Percentiles rank a stretch among this genome's conserved stretches.
These are phyloP conservation scores for Anguilla obscura DNA, from an alignment of 2,797 vertebrate genomes.

Conservation along the genomic window DNA sequence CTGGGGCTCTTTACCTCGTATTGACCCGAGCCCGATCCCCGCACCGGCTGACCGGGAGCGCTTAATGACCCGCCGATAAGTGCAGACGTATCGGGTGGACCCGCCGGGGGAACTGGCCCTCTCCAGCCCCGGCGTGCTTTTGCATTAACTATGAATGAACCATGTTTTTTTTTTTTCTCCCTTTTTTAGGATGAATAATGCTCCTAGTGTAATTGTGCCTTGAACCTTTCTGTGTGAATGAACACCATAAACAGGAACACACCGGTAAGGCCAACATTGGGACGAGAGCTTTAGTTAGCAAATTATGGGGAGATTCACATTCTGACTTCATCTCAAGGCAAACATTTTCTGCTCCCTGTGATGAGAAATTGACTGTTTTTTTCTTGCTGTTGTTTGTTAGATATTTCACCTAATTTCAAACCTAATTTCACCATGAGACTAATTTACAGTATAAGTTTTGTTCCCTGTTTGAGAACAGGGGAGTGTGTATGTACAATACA, in stretches of 20 bases:
- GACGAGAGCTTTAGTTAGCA: background rate
- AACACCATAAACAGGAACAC: constrained; percentile 31
- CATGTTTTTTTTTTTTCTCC: background rate
- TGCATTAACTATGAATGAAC: constrained; percentile 8
- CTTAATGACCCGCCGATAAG: constrained; percentile 45
- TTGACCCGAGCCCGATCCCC: constrained; percentile 45
- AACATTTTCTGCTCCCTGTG: background rate
- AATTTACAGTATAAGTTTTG: background rate
- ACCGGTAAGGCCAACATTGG: background rate
- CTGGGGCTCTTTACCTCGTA: constrained; percentile 41
- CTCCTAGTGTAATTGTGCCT: constrained; percentile 25
- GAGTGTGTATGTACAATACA: background rate
- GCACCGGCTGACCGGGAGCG: constrained; percentile 39
- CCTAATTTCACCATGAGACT: background rate
- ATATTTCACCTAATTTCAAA: background rate
- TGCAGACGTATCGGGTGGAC: constrained; percentile 43
- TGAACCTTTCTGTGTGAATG: background rate
- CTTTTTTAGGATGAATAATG: background rate
- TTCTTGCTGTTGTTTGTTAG: background rate
- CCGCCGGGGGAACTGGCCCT: constrained; percentile 41
- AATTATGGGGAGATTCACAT: background rate
- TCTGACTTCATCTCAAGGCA: background rate
- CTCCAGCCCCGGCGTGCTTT: background rate
- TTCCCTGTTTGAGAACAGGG: background rate
- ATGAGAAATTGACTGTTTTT: background rate